A percentile compares a stretch with the other conserved stretches of the same genome.
Conservation (phyloP, 2,888 invertebrate species). For the Dicyrtomina minuta region DNA sequence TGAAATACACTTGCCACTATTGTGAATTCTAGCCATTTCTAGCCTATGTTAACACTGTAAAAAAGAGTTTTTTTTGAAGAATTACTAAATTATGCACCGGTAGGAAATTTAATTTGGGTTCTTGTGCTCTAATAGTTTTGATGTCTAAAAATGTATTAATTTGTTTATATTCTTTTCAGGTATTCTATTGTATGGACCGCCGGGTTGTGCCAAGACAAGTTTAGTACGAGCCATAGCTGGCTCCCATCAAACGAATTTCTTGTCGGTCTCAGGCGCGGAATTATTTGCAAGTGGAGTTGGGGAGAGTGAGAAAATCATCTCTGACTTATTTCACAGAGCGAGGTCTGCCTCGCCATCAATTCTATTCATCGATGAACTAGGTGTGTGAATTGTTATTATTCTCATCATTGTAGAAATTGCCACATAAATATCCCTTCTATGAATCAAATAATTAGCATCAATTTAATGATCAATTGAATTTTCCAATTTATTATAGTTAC, state of each 20-base stretch:
- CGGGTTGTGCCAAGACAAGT: constrained; percentile 68
- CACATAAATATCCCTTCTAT: constrained; percentile 10
- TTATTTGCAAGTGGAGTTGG: constrained; percentile 68
- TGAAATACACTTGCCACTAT: no score
- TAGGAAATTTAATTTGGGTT: no score
- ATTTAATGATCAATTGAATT: background rate
- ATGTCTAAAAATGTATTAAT: background rate
- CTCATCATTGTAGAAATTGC: constrained; percentile 27
- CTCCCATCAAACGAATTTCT: constrained; percentile 61
- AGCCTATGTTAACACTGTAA: no score
- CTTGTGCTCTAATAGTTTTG: background rate
- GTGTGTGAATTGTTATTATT: constrained; percentile 54
- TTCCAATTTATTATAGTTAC: no score
- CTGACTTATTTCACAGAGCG: constrained; percentile 64
- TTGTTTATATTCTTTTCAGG: constrained; percentile 55
- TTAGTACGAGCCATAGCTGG: constrained; percentile 64
- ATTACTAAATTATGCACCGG: no score
- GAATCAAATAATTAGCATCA: no score
- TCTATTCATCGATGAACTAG: constrained; percentile 68
- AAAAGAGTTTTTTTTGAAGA: constrained; percentile 40
- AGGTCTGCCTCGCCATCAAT: constrained; percentile 64
- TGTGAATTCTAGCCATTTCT: no score
- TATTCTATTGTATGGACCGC: constrained; percentile 66
- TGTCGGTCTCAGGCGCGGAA: constrained; percentile 65
- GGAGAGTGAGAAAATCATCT: constrained; percentile 64